Conservation (phyloP, 2,888 invertebrate genomes). For the Bombyx huttoni region DNA sequence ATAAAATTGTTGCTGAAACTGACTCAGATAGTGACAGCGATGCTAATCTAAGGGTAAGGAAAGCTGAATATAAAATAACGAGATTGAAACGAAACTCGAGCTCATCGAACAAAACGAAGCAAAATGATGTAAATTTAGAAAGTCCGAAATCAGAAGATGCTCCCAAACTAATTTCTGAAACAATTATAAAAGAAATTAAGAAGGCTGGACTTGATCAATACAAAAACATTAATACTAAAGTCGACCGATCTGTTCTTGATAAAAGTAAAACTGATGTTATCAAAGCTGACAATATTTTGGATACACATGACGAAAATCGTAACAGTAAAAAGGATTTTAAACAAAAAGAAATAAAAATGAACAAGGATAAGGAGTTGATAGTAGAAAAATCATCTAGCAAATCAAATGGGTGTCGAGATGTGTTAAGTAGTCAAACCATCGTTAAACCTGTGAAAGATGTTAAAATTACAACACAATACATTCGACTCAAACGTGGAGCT, state of each 20-base stretch:
- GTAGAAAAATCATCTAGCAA: constrained; percentile 17
- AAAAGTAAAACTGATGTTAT: constrained; percentile 20
- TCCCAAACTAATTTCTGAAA: constrained; percentile 40
- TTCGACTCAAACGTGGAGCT: constrained; percentile 47
- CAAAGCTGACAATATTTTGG: constrained; percentile 14
- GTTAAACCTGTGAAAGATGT: constrained; percentile 18
- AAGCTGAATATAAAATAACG: constrained; percentile 58
- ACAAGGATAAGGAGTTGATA: constrained; percentile 9
- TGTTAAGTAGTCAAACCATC: constrained; percentile 20
- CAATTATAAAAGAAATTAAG: constrained; percentile 47
- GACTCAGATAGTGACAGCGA: constrained; percentile 56
- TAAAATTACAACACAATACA: constrained; percentile 33
- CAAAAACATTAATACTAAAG: constrained; percentile 14
- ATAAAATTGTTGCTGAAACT: constrained; percentile 57
- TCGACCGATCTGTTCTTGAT: constrained; percentile 2
- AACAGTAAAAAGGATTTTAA: constrained; percentile 16
- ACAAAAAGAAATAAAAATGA: constrained; percentile 15
- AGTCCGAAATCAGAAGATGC: constrained; percentile 43
- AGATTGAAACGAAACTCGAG: constrained; percentile 59
- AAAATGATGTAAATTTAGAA: constrained; percentile 36
- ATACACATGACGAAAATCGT: constrained; percentile 20
- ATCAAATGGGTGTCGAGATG: constrained; percentile 15
- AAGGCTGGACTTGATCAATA: constrained; percentile 42
- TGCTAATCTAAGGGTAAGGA: constrained; percentile 52
- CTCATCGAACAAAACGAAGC: constrained; percentile 48